Evolutionary conservation across 2,888 invertebrate genomes (phyloP).

Genomic region (Cryptophagus acutangulus): DNA sequence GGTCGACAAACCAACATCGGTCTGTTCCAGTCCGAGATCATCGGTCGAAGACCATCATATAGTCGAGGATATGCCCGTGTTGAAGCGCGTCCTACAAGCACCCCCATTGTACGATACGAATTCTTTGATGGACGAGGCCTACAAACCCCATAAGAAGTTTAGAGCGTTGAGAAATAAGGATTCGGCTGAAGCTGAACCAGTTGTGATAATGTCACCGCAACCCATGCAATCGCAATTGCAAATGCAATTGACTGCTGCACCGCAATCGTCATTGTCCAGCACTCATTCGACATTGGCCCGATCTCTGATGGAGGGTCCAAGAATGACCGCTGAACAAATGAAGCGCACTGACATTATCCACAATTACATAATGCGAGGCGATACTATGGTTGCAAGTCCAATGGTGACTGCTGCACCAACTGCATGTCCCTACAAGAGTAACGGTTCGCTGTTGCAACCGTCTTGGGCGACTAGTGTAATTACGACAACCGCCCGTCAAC

Average conservation of each 20-base stretch:
- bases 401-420: constrained; percentile 53
- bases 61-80: constrained; percentile 87
- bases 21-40: constrained; percentile 82
- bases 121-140: constrained; percentile 89
- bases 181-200: constrained; percentile 72
- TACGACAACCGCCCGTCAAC: constrained; percentile 54
- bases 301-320: constrained; percentile 86
- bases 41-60: constrained; percentile 75
- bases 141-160: constrained; percentile 94
- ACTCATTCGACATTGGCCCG: constrained; percentile 87
- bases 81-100: constrained; percentile 87
- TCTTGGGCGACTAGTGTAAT: constrained; percentile 58
- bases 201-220: constrained; percentile 46
- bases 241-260: constrained; percentile 23
- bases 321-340: constrained; percentile 89
- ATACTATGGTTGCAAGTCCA: constrained; percentile 49
- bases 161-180: constrained; percentile 75
- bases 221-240: constrained; percentile 38
- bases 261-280: constrained; percentile 66
- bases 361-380: constrained; percentile 82
- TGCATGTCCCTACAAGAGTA: constrained; percentile 44
- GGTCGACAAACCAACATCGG: constrained; percentile 71
- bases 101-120: constrained; percentile 88
- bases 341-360: constrained; percentile 90
- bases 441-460: constrained; percentile 39